Percentiles rank a stretch among this genome's conserved stretches.
phyloP scores from a whole-genome alignment of 2,113 vertebrate genomes.

The Notechis scutatus region DNA sequence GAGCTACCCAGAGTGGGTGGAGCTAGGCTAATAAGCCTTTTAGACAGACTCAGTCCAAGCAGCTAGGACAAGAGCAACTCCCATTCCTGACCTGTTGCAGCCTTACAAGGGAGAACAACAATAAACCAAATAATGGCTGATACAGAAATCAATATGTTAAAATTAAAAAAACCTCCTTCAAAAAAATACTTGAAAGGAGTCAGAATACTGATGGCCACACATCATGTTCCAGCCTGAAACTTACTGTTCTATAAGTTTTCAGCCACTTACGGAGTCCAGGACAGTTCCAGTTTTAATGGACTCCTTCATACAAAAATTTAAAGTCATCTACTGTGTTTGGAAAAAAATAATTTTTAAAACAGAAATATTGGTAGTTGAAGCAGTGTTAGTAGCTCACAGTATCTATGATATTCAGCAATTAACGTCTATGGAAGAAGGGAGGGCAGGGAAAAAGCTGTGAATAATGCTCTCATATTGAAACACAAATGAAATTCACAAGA shows the following conservation, averaged over 20 bases:
- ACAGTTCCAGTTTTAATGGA: not conserved
- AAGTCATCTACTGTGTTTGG: not conserved
- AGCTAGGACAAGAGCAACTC: too few species aligned
- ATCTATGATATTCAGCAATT: constrained; percentile 73
- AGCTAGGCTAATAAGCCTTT: too few species aligned
- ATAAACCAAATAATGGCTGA: not conserved
- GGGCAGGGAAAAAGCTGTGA: constrained; percentile 65
- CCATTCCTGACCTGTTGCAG: too few species aligned
- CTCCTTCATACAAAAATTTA: not conserved
- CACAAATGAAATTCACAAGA: constrained; percentile 65
- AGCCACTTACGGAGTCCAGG: not conserved
- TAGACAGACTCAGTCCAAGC: too few species aligned
- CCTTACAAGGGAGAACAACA: too few species aligned
- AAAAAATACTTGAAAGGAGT: not conserved
- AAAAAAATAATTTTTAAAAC: not conserved
- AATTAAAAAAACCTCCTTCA: not conserved
- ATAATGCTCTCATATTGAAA: constrained; percentile 59
- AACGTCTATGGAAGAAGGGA: constrained; percentile 61
- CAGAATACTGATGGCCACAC: not conserved
- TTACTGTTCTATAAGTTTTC: not conserved
- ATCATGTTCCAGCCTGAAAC: not conserved
- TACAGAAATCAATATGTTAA: not conserved
- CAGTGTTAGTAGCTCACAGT: constrained; percentile 68
- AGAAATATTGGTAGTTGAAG: constrained; percentile 70
- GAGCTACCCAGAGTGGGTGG: too few species aligned